Evolutionary conservation across 2,888 invertebrate species (phyloP), one percentile per base, ranked within the genome.

Genomic region (Meiosimyza platycephala): DNA sequence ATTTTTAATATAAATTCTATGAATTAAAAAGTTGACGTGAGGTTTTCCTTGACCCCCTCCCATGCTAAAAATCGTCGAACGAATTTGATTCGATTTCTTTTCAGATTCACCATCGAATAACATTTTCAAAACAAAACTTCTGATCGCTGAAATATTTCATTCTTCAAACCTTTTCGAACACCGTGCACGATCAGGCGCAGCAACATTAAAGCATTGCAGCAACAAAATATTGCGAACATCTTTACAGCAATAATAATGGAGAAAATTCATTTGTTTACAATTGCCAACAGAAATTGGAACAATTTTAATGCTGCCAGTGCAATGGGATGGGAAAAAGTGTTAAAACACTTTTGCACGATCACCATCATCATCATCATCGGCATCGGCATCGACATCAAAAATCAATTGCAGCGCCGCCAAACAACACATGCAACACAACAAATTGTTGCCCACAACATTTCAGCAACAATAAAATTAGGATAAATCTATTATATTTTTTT

Each of bases 401-500:
- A 63, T 63, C 63, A 50, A 47, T 50, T 51, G 50, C 48, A 51
- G 48, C 12, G n/a, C 40, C 40, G 22, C 64, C 18, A 51, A 50
- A 64, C 6, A 51, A 33, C 15, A 15, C 22, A 33, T 60, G 13
- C 57, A 16, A 57, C 18, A 57, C 18, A 57, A 57, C 57, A 40
- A 40, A 40, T 40, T 40, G 40, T 40, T 40, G 40, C 40, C 15
- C 40, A 33, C 40, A 62, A 66, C 54, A 40, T 55, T 66, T 66
- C 55, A 16, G 55, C 12, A 55, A 66, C 54, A 22, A 54, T 28
- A 66, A 66, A 55, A 47, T 47, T 48, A 12, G 18, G 50, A 54
- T 22, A 72, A 63, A 75, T 52, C 62, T 70, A 47, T 75, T 52
- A 16, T 40, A 40, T 16, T 59, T 57, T 28, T 28, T 60, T 72